phyloP scores from a whole-genome alignment of 1,140 invertebrate species.

The Rhizoglyphus robini region DNA sequence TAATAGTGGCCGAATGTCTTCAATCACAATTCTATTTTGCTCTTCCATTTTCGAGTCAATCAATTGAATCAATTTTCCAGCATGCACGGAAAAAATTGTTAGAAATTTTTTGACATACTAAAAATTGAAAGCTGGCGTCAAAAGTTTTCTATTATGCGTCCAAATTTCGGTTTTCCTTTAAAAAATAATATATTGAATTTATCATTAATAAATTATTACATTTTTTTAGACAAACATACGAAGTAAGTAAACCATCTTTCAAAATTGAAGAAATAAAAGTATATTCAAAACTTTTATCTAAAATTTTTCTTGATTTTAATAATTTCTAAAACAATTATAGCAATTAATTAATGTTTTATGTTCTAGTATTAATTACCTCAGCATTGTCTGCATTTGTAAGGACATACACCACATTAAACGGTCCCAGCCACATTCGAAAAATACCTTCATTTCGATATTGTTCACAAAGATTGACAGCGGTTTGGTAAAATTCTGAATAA shows the following conservation, averaged over 20 bases:
- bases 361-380: not conserved
- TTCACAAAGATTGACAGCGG: not conserved
- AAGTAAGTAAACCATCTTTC: constrained; percentile 66
- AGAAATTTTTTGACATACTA: constrained; percentile 41
- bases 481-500: too few species aligned
- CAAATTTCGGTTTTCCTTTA: constrained; percentile 35
- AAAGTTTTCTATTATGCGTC: constrained; percentile 36
- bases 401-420: not conserved
- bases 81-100: constrained; percentile 36
- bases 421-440: constrained; percentile 3
- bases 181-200: too few species aligned
- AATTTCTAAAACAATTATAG: not conserved
- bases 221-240: not conserved
- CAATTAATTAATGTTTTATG: not conserved
- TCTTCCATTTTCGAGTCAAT: not conserved
- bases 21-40: not conserved
- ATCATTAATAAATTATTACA: too few species aligned
- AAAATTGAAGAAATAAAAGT: constrained; percentile 58
- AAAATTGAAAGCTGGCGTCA: constrained; percentile 45
- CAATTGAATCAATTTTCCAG: constrained; percentile 32
- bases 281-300: constrained; percentile 44
- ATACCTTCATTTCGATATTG: not conserved
- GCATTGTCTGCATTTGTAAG: constrained; percentile 4
- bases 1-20: constrained; percentile 56
- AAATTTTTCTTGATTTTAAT: not conserved